Conservation (phyloP, 1,140 invertebrate species). For the Dufourea novaeangliae region DNA sequence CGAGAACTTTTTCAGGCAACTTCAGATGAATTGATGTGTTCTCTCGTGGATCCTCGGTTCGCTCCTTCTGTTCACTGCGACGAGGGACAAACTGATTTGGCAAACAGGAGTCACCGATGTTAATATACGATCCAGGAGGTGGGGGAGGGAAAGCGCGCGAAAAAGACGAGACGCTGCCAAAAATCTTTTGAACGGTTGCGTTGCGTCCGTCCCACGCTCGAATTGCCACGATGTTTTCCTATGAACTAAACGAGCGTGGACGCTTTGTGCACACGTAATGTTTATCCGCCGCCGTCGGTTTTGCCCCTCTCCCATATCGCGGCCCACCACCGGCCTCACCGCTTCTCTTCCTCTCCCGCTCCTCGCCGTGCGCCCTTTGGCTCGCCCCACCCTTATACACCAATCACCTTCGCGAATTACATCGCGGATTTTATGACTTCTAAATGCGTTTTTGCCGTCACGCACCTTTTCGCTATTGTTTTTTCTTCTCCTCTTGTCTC, state of each 20-base stretch:
- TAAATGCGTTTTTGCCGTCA: conserved; percentile 5
- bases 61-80: background rate
- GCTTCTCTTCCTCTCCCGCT: background rate
- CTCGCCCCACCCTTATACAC: conserved; percentile 29
- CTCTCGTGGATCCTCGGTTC: background rate
- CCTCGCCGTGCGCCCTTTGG: background rate
- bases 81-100: background rate
- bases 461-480: background rate
- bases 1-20: background rate
- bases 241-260: conserved; percentile 60
- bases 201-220: background rate
- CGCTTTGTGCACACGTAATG: conserved; percentile 57
- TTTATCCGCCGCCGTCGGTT: conserved; percentile 67
- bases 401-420: conserved; percentile 52
- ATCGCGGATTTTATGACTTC: conserved; percentile 25
- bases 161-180: no score
- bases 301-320: conserved; percentile 41
- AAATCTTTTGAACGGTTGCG: background rate
- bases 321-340: conserved; percentile 17
- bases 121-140: no score
- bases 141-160: no score
- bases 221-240: conserved; percentile 54
- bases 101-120: no score
- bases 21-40: no score
- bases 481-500: background rate